Conservation (phyloP, 2,113 vertebrate genomes). For the Ahaetulla prasina region DNA sequence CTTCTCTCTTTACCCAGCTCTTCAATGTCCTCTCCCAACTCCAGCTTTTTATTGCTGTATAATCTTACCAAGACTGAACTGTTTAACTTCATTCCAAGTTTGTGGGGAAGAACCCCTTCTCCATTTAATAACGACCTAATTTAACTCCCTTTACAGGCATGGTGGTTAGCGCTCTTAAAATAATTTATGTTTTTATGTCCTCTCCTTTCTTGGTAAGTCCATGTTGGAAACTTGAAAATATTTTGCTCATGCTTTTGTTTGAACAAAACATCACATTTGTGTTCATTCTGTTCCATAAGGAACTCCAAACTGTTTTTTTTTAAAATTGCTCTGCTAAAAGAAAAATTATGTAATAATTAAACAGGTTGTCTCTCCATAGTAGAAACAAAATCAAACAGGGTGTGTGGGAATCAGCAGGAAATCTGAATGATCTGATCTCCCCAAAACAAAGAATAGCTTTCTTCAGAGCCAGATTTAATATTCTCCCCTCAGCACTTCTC, state of each 20-base stretch:
- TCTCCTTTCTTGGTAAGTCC: slow-evolving; percentile 19
- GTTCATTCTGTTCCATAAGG: not conserved
- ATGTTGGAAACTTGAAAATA: slow-evolving; percentile 6
- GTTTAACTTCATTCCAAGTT: slow-evolving; percentile 23
- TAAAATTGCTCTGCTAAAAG: not conserved
- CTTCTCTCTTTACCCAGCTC: slow-evolving; percentile 4
- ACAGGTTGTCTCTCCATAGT: no score
- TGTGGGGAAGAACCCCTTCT: slow-evolving; percentile 21
- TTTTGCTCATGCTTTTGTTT: slow-evolving; percentile 20
- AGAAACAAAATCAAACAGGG: no score
- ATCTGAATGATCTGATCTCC: no score
- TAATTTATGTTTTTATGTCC: slow-evolving; percentile 22
- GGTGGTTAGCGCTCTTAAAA: slow-evolving; percentile 25
- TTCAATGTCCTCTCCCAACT: slow-evolving; percentile 13
- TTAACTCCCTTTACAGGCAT: slow-evolving; percentile 44
- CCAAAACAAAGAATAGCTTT: no score
- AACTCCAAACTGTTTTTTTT: slow-evolving; percentile 1
- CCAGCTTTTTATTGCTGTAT: slow-evolving; percentile 10
- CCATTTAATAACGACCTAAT: slow-evolving; percentile 36
- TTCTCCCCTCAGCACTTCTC: no score
- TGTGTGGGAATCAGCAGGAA: no score
- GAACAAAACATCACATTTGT: not conserved
- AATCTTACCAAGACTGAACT: slow-evolving; percentile 26
- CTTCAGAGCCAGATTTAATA: no score
- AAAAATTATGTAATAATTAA: not conserved